Evolutionary conservation across 2,888 invertebrate genomes (phyloP).

Genomic region (Notodonta ziczac): DNA sequence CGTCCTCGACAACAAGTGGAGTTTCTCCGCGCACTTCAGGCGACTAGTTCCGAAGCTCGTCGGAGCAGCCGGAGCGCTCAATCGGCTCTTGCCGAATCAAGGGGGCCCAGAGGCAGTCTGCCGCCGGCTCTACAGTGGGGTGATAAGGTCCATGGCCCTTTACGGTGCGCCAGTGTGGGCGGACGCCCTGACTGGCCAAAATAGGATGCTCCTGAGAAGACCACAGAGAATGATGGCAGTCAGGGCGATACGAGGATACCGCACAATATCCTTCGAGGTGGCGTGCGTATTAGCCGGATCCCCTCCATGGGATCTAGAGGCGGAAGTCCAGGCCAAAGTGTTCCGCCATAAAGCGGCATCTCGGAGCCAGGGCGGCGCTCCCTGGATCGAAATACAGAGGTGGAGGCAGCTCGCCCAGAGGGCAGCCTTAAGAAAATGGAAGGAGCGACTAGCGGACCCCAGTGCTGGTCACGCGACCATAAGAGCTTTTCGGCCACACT

Average conservation of each 20-base stretch:
- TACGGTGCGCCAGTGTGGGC: neutral
- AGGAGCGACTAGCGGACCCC: neutral
- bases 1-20: neutral
- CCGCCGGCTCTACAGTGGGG: neutral
- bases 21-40: neutral
- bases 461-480: neutral
- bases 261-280: conserved; percentile 14
- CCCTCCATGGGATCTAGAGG: conserved; percentile 15
- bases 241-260: conserved; percentile 9
- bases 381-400: neutral
- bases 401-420: neutral
- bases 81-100: neutral
- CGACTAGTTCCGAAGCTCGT: neutral
- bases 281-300: conserved; percentile 11
- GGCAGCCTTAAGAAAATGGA: neutral
- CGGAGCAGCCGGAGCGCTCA: neutral
- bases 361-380: neutral
- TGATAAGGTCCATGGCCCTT: neutral
- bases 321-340: conserved; percentile 3
- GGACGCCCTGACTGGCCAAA: neutral
- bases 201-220: neutral
- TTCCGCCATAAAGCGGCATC: neutral
- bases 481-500: neutral
- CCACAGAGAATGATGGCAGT: neutral
- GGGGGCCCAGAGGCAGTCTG: neutral